Percentiles rank a stretch among this genome's conserved stretches.
phyloP scores from a whole-genome alignment of 2,797 vertebrate genomes.

The Ctenopoma kingsleyae region DNA sequence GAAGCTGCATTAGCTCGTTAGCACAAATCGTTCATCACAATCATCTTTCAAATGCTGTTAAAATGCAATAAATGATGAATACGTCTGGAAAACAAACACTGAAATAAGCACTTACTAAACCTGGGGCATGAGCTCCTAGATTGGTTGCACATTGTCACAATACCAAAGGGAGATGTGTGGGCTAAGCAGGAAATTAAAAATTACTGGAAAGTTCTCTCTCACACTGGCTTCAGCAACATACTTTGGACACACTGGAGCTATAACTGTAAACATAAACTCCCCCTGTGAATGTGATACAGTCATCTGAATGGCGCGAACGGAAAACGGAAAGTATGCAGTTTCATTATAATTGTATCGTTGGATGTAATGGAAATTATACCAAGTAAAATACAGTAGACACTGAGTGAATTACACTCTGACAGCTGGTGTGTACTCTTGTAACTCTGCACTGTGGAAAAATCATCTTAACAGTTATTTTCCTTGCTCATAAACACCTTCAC shows the following conservation, averaged over 20 bases:
- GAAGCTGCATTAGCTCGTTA: conserved; percentile 71
- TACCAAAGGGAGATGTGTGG: conserved; percentile 7
- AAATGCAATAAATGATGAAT: conserved; percentile 33
- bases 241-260: conserved; percentile 17
- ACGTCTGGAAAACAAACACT: conserved; percentile 11
- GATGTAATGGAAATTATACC: conserved; percentile 39
- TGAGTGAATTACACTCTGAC: conserved; percentile 25
- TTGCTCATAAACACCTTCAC: neutral
- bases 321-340: conserved; percentile 37
- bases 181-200: conserved; percentile 8
- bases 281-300: conserved; percentile 30
- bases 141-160: neutral
- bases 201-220: conserved; percentile 35
- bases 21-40: conserved; percentile 30
- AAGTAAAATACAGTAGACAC: conserved; percentile 18
- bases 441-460: too few relatives aligned
- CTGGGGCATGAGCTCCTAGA: neutral
- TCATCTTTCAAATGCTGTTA: conserved; percentile 37
- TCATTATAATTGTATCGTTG: conserved; percentile 34
- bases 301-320: conserved; percentile 43
- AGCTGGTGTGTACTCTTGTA: neutral
- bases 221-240: conserved; percentile 41
- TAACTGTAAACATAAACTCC: conserved; percentile 42
- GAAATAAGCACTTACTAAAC: conserved; percentile 19
- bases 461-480: conserved; percentile 3